Percentiles rank a stretch among this genome's conserved stretches.
Evolutionary conservation across 2,888 invertebrate species (phyloP).

Genomic region (Gerosis bhagava): DNA sequence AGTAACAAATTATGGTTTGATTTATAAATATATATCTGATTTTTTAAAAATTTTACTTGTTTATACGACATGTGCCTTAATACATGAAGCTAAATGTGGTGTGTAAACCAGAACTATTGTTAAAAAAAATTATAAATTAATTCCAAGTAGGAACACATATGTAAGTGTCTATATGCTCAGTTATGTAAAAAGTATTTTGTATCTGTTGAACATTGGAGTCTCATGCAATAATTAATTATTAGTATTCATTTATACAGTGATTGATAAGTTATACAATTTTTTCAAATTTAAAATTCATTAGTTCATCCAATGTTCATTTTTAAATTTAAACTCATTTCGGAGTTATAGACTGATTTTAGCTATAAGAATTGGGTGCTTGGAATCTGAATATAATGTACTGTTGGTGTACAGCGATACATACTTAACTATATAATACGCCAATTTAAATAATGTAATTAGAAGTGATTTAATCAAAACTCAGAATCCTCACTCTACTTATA

Average conservation of each 20-base stretch:
- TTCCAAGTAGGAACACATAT: too few relatives aligned
- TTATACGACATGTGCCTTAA: too few relatives aligned
- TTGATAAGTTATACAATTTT: neutral
- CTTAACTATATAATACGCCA: constrained; percentile 2
- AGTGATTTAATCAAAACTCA: too few relatives aligned
- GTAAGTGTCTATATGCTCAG: too few relatives aligned
- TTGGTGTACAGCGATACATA: constrained; percentile 11
- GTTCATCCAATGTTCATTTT: constrained; percentile 5
- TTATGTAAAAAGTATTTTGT: constrained; percentile 6
- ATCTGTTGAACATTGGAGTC: neutral
- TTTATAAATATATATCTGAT: too few relatives aligned
- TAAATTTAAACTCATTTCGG: constrained; percentile 57
- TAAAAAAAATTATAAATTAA: too few relatives aligned
- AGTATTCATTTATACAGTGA: too few relatives aligned
- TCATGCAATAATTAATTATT: neutral
- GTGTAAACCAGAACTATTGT: too few relatives aligned
- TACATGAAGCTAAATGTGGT: too few relatives aligned
- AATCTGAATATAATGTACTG: constrained; percentile 29
- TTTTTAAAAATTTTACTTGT: too few relatives aligned
- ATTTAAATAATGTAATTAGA: constrained; percentile 7
- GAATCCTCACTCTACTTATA: constrained; percentile 24
- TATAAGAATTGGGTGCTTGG: constrained; percentile 70
- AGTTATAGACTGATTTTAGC: constrained; percentile 78
- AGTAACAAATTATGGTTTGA: too few relatives aligned
- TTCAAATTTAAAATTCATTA: neutral